Evolutionary conservation across 2,113 vertebrate genomes (phyloP).

Genomic region (Syngnathus floridae): DNA sequence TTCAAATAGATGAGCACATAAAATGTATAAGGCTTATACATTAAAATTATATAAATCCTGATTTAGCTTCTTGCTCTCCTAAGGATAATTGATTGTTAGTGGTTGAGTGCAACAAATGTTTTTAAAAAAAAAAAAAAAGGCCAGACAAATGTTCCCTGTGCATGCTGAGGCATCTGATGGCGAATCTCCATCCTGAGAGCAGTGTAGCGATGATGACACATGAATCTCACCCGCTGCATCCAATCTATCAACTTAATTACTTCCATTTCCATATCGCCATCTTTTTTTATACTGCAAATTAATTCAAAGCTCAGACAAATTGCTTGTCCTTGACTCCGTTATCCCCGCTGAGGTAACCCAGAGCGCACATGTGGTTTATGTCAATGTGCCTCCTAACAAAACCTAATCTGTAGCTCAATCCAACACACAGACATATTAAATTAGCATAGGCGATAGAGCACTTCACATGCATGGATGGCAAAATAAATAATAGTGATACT

Average conservation of each 20-base stretch:
- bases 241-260: conserved; percentile 75
- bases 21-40: no score
- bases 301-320: conserved; percentile 66
- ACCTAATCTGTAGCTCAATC: conserved; percentile 45
- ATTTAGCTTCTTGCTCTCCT: not conserved
- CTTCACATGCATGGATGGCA: conserved; percentile 28
- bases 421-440: conserved; percentile 35
- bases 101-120: not conserved
- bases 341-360: conserved; percentile 32
- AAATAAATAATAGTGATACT: conserved; percentile 47
- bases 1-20: no score
- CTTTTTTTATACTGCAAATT: conserved; percentile 62
- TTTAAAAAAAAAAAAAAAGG: not conserved
- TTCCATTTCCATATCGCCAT: conserved; percentile 62
- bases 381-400: conserved; percentile 26
- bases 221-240: conserved; percentile 43
- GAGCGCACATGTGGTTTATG: conserved; percentile 15
- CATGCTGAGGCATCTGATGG: conserved; percentile 40
- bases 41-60: no score
- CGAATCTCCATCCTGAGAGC: conserved; percentile 41
- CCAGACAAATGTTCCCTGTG: conserved; percentile 1
- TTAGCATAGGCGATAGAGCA: conserved; percentile 40
- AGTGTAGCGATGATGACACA: conserved; percentile 40
- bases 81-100: not conserved
- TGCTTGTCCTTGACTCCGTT: conserved; percentile 60